phyloP scores from a whole-genome alignment of 1,140 invertebrate species.

The Sipha flava region DNA sequence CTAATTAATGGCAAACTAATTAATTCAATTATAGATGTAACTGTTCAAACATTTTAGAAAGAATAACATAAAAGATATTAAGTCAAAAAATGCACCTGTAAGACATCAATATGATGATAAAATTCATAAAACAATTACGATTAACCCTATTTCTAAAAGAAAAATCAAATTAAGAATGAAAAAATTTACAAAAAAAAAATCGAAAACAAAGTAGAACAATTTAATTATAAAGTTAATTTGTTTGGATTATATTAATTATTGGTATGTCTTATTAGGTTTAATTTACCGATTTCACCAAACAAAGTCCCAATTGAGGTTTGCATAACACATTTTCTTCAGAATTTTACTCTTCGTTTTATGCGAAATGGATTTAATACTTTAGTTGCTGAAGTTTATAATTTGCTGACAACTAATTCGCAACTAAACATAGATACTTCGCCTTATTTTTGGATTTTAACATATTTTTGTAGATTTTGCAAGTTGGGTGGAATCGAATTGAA shows the following conservation, averaged over 20 bases:
- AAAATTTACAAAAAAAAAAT: not conserved
- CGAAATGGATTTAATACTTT: not conserved
- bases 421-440: not conserved
- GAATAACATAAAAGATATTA: too few species aligned
- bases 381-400: slow-evolving; percentile 2
- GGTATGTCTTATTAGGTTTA: not conserved
- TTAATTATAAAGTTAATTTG: not conserved
- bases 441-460: slow-evolving; percentile 9
- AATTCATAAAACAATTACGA: not conserved
- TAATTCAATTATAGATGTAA: too few species aligned
- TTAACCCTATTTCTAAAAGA: not conserved
- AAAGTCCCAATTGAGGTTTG: not conserved
- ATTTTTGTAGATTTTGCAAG: slow-evolving; percentile 21
- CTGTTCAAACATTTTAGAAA: too few species aligned
- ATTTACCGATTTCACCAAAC: not conserved
- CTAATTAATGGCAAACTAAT: too few species aligned
- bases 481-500: not conserved
- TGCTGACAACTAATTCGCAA: not conserved
- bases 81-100: too few species aligned
- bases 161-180: not conserved
- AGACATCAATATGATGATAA: too few species aligned
- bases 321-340: slow-evolving; percentile 7
- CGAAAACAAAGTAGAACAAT: not conserved
- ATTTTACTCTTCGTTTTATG: slow-evolving; percentile 1
- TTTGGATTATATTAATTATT: not conserved